Base-by-base conservation (phyloP, 2,113 vertebrate genomes). In the Brevimyrus niger region DNA sequence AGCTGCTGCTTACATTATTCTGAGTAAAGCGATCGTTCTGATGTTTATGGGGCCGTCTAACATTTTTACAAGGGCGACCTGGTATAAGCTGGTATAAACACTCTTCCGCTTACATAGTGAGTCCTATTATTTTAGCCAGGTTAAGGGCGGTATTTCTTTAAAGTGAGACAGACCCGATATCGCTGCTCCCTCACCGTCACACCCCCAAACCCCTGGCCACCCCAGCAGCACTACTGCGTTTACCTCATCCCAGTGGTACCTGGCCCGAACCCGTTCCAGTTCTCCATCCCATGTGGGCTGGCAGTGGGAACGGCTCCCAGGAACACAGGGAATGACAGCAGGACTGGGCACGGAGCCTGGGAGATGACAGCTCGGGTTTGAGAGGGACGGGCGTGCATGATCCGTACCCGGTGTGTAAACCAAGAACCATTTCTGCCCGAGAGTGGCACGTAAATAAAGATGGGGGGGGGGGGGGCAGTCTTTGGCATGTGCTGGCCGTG, bases 191-290 rank as follows among this genome's bases (percentile, higher is more conserved):
- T 90, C 91, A 92, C 88, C 90, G 42, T 87, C 85, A n/a, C 83
- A 31, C 3, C 44, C 38, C 19, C 17, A 44, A 38, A 21, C 13
- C 76, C 38, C 73, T 15, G 1, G 13, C 13, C 73, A 38, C 90
- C 90, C 76, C 90, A 2, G 88, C 89, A 47, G 88, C 88, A 88
- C 35, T 86, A 91, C 91, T 93, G 91, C 94, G 92, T 95, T 94
- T 90, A 89, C 87, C 73, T 91, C 35, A 80, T 42, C 76, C 55
- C 82, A 88, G 93, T 92, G 94, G 93, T 94, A 94, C 95, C 93
- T 94, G 94, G 94, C 94, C 94, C 93, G 94, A 94, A 94, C 93
- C 93, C 92, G 65, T 48, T 91, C 94, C 94, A 95, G 95, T 95
- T 93, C 92, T 19, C 89, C 90, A 90, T 91, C n/a, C n/a, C 1